Percentiles rank a stretch among this genome's conserved stretches.
These are phyloP conservation scores for Limonius californicus DNA, from an alignment of 1,140 invertebrate species.

Conservation along the genomic window DNA sequence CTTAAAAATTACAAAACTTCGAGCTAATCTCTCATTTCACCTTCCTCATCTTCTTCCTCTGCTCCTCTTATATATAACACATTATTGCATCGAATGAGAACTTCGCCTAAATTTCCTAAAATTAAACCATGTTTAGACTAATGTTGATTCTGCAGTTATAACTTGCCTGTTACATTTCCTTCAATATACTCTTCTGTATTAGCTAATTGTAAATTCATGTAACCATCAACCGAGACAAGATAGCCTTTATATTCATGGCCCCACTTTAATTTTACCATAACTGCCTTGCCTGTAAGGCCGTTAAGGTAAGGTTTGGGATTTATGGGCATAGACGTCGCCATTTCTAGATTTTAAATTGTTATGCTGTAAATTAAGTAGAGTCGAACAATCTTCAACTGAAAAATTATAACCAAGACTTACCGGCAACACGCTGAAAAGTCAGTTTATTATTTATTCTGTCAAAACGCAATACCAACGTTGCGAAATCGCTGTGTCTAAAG, in stretches of 20 bases:
- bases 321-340: constrained; percentile 87
- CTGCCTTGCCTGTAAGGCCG: constrained; percentile 93
- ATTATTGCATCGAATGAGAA: constrained; percentile 98
- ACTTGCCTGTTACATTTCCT: constrained; percentile 73
- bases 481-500: too few relatives aligned
- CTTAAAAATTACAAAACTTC: too few relatives aligned
- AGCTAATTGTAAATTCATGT: constrained; percentile 98
- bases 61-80: constrained; percentile 94
- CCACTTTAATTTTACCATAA: constrained; percentile 99
- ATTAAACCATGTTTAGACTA: too few relatives aligned
- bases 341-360: constrained; percentile 38
- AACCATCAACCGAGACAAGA: constrained; percentile 95
- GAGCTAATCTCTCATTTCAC: constrained; percentile 95
- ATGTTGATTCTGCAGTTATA: neutral
- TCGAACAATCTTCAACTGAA: too few relatives aligned
- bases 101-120: constrained; percentile 89
- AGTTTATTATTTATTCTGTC: neutral
- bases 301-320: constrained; percentile 99
- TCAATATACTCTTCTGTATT: constrained; percentile 99
- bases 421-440: too few relatives aligned
- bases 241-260: constrained; percentile 99
- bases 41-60: constrained; percentile 97
- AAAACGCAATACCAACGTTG: neutral
- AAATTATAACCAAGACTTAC: too few relatives aligned
- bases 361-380: too few relatives aligned